Evolutionary conservation across 2,888 invertebrate species (phyloP).

Genomic region (Trissolcus brochymenae): DNA sequence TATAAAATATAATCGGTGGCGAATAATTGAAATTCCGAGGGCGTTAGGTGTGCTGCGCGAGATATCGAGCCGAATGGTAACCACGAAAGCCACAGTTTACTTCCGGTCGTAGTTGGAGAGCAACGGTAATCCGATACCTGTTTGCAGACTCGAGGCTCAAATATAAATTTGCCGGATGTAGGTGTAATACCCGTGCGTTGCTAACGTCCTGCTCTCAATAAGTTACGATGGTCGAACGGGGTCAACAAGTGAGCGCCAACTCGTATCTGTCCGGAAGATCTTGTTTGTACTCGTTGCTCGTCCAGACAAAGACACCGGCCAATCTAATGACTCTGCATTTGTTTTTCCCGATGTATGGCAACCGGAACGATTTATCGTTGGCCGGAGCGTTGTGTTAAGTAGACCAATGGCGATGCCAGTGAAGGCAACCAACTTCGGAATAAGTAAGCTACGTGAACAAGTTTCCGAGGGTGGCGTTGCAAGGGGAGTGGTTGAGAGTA

Average conservation of each 20-base stretch:
- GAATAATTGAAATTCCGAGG: slow-evolving; percentile 49
- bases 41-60: slow-evolving; percentile 18
- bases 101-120: slow-evolving; percentile 47
- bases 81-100: slow-evolving; percentile 51
- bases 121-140: slow-evolving; percentile 49
- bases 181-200: slow-evolving; percentile 50
- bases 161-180: slow-evolving; percentile 56
- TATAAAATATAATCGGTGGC: slow-evolving; percentile 40
- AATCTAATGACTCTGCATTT: slow-evolving; percentile 61
- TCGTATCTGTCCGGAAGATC: slow-evolving; percentile 68
- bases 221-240: slow-evolving; percentile 64
- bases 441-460: slow-evolving; percentile 8
- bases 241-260: slow-evolving; percentile 72
- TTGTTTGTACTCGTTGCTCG: slow-evolving; percentile 57
- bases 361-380: slow-evolving; percentile 32
- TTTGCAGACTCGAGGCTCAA: slow-evolving; percentile 47
- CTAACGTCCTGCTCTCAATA: slow-evolving; percentile 39
- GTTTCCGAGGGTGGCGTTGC: slow-evolving; percentile 13
- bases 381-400: slow-evolving; percentile 21
- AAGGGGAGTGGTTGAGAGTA: slow-evolving; percentile 5
- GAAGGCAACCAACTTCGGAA: background rate
- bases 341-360: slow-evolving; percentile 37
- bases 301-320: slow-evolving; percentile 65
- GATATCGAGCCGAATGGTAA: slow-evolving; percentile 47
- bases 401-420: slow-evolving; percentile 11